These are phyloP conservation scores for Sarcophaga rosellei DNA, from an alignment of 2,888 invertebrate genomes.

Conservation along the genomic window DNA sequence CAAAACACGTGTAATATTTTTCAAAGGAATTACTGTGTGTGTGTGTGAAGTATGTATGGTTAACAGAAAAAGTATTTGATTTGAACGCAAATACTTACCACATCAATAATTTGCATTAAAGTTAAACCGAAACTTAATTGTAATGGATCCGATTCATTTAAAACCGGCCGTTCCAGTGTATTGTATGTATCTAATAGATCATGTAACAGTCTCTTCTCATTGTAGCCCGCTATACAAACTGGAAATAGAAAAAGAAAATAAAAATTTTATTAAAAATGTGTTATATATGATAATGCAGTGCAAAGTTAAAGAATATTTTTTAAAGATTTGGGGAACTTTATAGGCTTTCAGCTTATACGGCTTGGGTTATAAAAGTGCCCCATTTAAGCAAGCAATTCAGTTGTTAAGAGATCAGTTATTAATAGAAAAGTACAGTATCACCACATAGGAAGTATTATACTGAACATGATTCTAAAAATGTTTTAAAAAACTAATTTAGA, in stretches of 20 bases:
- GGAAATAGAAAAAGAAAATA: conserved; percentile 72
- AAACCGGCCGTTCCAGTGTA: conserved; percentile 96
- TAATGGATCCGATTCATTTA: conserved; percentile 97
- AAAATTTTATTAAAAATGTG: not conserved
- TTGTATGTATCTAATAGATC: conserved; percentile 96
- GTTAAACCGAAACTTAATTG: conserved; percentile 97
- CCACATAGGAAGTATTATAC: too few species aligned
- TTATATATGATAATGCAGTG: not conserved
- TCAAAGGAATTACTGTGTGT: too few species aligned
- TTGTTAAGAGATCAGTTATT: too few species aligned
- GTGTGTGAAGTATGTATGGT: too few species aligned
- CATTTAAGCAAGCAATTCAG: not conserved
- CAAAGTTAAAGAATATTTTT: not conserved
- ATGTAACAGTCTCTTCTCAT: conserved; percentile 95
- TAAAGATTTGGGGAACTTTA: not conserved
- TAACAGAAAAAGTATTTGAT: not conserved
- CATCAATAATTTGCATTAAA: conserved; percentile 98
- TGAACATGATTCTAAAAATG: too few species aligned
- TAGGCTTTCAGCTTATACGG: too few species aligned
- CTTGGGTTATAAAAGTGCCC: not conserved
- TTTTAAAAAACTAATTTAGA: too few species aligned
- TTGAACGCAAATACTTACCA: conserved; percentile 85
- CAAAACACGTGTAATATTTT: too few species aligned
- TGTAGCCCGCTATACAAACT: conserved; percentile 88
- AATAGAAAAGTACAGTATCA: too few species aligned